Conservation (phyloP, 2,113 vertebrate species). For the Morone chrysops region DNA sequence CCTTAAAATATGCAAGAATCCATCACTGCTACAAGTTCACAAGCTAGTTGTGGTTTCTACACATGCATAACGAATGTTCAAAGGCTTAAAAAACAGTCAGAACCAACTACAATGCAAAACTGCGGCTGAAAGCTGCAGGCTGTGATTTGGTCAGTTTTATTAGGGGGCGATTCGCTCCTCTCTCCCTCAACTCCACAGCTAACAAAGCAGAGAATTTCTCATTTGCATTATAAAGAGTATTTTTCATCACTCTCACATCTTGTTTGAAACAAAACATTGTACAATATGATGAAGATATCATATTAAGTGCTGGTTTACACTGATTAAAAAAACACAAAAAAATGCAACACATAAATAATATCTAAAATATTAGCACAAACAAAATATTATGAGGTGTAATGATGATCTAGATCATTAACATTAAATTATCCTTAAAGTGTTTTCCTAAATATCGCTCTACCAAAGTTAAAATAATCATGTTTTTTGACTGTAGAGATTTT, state of each 20-base stretch:
- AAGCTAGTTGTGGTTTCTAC: neutral
- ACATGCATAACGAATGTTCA: neutral
- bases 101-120: neutral
- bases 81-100: neutral
- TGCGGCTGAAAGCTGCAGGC: neutral
- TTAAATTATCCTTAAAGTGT: neutral
- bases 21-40: neutral
- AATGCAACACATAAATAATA: neutral
- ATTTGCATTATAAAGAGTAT: conserved; percentile 6
- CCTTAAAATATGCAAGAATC: neutral
- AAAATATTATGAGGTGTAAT: neutral
- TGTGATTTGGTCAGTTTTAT: neutral
- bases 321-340: neutral
- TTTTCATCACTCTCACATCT: neutral
- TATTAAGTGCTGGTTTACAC: too few species aligned
- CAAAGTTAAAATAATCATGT: neutral
- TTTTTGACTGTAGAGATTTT: neutral
- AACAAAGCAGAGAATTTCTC: neutral
- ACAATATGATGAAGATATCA: neutral
- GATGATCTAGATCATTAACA: neutral
- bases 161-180: too few species aligned
- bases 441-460: neutral
- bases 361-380: neutral
- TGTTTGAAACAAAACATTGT: neutral
- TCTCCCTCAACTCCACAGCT: neutral